These are phyloP conservation scores for Sebastes vulpes DNA, from an alignment of 2,797 vertebrate genomes.

Conservation along the genomic window DNA sequence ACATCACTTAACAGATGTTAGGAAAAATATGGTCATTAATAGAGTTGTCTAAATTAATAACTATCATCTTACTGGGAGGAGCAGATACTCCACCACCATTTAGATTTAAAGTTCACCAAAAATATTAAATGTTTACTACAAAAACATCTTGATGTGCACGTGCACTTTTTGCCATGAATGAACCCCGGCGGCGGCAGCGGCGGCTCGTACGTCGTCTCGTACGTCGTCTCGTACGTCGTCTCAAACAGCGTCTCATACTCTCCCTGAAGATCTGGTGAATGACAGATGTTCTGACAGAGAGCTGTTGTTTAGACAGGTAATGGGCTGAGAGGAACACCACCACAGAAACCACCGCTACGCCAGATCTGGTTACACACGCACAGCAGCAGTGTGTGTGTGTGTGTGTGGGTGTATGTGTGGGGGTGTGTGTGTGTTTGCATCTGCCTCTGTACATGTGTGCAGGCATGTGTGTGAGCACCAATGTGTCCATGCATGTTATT, in stretches of 20 bases:
- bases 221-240: too few relatives aligned
- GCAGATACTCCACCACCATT: rapidly evolving
- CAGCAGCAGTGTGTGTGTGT: constrained; percentile 21
- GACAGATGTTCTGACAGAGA: constrained; percentile 46
- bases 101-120: not conserved
- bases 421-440: not conserved
- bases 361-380: constrained; percentile 72
- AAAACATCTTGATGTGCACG: not conserved
- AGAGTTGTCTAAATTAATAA: not conserved
- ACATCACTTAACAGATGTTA: too few relatives aligned
- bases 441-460: not conserved
- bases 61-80: not conserved
- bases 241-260: not conserved
- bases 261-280: constrained; percentile 23
- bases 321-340: constrained; percentile 72
- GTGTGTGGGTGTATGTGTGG: constrained; percentile 8
- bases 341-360: constrained; percentile 70
- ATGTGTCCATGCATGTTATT: not conserved
- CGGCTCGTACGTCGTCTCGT: too few relatives aligned
- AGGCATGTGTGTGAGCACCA: not conserved
- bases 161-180: not conserved
- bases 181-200: not conserved
- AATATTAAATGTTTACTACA: not conserved
- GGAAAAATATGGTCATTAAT: not conserved
- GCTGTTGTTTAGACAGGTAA: constrained; percentile 78